Evolutionary conservation across 2,113 vertebrate genomes (phyloP), one percentile per base, ranked within the genome.

Genomic region (Colistium nudipinnis): DNA sequence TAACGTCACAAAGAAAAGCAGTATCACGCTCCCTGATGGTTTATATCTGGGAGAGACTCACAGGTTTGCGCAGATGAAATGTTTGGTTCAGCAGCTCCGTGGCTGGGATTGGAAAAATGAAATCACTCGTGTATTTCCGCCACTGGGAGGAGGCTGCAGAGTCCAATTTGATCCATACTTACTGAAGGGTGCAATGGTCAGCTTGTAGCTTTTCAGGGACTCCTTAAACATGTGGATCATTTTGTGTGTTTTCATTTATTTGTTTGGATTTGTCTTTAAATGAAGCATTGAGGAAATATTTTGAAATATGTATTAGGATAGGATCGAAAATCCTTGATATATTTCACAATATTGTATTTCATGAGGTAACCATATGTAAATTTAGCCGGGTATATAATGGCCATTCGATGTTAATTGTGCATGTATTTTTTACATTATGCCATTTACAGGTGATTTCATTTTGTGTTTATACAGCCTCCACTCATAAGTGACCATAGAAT

Each of bases 61-160:
- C 65, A 67, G 74, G 76, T 78, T 78, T 77, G 69, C 45, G 47
- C 63, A 57, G 86, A 84, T 87, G 57, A 84, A 84, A 82, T 84
- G 76, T 69, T 84, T 79, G 74, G 62, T 83, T 76, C 76, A 76
- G 17, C 52, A 28, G 69, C 75, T 70, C 71, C 67, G 81, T 74
- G 67, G 53, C 53, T 28, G 48, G 44, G 73, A 65, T 76, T 65
- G 81, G 35, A 82, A 77, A 82, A 77, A 82, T 75, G 65, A 81
- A 78, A 67, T 74, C 84, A 68, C 28, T 77, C 64, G 52, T 80
- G 80, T 75, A 47, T 78, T 82, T 70, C 71, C 64, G 55, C 56
- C 67, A 28, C 70, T 35, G 55, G 75, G 66, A 61, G 17, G 49
- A n/a, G 49, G 47, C 35, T 44, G 41, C 38, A 36, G 51, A 36